Base-by-base conservation (phyloP, 2,113 vertebrate species). In the Mustelus asterias region DNA sequence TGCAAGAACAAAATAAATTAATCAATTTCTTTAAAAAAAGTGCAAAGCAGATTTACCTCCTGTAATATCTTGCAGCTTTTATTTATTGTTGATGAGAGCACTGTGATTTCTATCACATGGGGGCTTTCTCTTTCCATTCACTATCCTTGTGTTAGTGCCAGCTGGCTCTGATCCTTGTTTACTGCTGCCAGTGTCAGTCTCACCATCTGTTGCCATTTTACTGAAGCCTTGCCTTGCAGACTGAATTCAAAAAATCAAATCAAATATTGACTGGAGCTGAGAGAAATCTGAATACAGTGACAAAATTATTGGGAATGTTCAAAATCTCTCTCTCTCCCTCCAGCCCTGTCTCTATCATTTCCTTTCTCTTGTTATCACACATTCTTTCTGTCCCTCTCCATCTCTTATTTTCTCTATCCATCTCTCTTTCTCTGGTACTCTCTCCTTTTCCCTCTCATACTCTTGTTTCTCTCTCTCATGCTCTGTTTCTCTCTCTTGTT, bases 331-430 rank as follows among this genome's bases (percentile, higher is more conserved):
- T 26, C 54, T 13, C 48, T 65, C 58, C 11, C 33, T 67, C 5
- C 9, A 58, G 4, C 41, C 54, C 16, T 63, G 14, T 54, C 65
- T 7, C 76, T 86, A 78, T 76, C 96, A 96, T 96, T 96, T 96
- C 96, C 97, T 96, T 97, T 97, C 96, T 97, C 96, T 96, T 97
- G 97, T 97, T 97, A 24, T 54, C 48, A 13, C 0, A 14, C 76
- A 14, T 9, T 37, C 22, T 54, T 26, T 88, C 48, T 5, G 1
- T 58, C 9, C 9, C 0, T 54, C 72, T 88, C 78, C 72, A 95
- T 97, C 96, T 96, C 97, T 96, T 97, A 97, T 96, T 97, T 96
- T 96, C 96, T 20, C n/a, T 96, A 95, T 24, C 14, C 41, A 3
- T 24, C 8, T 48, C 7, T 83, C 16, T 37, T 83, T 83, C n/a